A percentile compares a stretch with the other conserved stretches of the same genome.
Evolutionary conservation across 1,140 invertebrate species (phyloP).

Genomic region (Frieseomelitta varia): DNA sequence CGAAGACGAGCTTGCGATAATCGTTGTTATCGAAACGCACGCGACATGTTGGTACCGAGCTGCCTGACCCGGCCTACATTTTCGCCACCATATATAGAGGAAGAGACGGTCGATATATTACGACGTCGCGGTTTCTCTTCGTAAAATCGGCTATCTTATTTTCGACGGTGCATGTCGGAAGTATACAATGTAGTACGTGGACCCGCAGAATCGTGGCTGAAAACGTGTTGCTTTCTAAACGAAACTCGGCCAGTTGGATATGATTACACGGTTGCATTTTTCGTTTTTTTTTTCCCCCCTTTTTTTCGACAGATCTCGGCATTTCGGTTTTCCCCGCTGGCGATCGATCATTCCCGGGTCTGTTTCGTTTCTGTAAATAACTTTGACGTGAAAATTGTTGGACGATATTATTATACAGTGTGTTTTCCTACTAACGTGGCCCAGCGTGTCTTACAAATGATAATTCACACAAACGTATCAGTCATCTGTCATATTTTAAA

Average conservation of each 20-base stretch:
- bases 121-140: constrained; percentile 70
- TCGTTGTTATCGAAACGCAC: constrained; percentile 50
- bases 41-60: constrained; percentile 53
- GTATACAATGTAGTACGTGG: constrained; percentile 46
- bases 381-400: no score
- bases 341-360: background rate
- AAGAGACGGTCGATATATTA: constrained; percentile 58
- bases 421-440: no score
- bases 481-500: no score
- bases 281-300: background rate
- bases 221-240: constrained; percentile 74
- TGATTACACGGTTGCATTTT: background rate
- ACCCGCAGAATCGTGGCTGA: constrained; percentile 58
- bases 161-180: constrained; percentile 45
- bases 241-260: constrained; percentile 39
- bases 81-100: constrained; percentile 71
- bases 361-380: no score
- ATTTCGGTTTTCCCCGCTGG: no score
- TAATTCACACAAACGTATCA: no score
- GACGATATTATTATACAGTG: no score
- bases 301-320: background rate
- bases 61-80: constrained; percentile 74
- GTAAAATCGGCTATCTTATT: constrained; percentile 70
- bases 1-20: constrained; percentile 12
- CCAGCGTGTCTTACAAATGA: no score